phyloP scores from a whole-genome alignment of 2,113 vertebrate genomes.

The Scomber japonicus region DNA sequence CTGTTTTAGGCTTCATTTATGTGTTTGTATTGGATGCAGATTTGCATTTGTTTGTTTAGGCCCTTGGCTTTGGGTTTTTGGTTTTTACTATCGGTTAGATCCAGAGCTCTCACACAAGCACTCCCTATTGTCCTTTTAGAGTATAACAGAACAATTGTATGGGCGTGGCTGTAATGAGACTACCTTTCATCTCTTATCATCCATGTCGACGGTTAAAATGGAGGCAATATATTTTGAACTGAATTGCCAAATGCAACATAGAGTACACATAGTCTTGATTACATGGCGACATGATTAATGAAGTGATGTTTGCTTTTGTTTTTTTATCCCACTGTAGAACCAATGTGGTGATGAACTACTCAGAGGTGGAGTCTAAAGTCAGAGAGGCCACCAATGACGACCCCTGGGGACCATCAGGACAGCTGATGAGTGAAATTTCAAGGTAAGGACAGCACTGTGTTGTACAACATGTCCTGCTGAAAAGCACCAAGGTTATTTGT shows the following conservation, averaged over 20 bases:
- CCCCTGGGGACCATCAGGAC: conserved; percentile 98
- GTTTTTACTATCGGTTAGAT: conserved; percentile 19
- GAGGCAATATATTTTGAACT: neutral
- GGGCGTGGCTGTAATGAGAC: conserved; percentile 30
- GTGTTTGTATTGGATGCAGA: conserved; percentile 8
- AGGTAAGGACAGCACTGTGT: conserved; percentile 84
- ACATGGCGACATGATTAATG: no score
- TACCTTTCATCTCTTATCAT: conserved; percentile 7
- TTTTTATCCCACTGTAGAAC: conserved; percentile 83
- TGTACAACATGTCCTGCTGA: conserved; percentile 5
- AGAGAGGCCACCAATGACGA: conserved; percentile 99
- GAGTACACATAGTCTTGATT: neutral
- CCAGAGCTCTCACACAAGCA: conserved; percentile 13
- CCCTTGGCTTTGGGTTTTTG: conserved; percentile 28
- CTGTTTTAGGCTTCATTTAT: conserved; percentile 6
- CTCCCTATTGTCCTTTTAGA: conserved; percentile 20
- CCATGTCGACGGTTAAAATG: neutral
- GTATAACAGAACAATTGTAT: conserved; percentile 21
- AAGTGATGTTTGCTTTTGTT: conserved; percentile 20
- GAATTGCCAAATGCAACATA: neutral
- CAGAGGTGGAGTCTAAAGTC: conserved; percentile 99
- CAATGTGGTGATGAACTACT: conserved; percentile 99
- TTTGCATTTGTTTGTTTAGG: conserved; percentile 27
- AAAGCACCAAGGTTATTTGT: conserved; percentile 14
- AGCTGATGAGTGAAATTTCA: conserved; percentile 97